Conservation (phyloP, 2,888 invertebrate species). For the Trichacis sp. region DNA sequence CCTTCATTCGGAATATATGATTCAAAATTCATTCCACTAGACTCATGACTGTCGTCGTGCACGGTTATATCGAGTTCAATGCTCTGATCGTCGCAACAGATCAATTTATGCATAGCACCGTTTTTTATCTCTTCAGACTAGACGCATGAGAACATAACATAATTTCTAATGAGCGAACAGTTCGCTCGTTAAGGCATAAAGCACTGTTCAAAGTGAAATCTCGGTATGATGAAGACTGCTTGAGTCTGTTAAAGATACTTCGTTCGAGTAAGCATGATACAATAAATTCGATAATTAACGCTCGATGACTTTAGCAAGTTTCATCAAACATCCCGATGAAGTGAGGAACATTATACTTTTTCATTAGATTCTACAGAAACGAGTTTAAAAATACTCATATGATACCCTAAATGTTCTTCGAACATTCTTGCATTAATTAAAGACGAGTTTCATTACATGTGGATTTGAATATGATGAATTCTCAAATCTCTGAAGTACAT, state of each 20-base stretch:
- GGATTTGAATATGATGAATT: too few relatives aligned
- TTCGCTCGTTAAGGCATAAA: conserved; percentile 32
- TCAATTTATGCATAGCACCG: conserved; percentile 20
- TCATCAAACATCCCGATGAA: background rate
- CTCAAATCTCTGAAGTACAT: too few relatives aligned
- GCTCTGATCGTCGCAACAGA: background rate
- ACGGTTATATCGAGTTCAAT: background rate
- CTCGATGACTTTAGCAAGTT: conserved; percentile 10
- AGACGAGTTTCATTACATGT: background rate
- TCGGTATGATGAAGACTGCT: conserved; percentile 31
- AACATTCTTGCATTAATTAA: too few relatives aligned
- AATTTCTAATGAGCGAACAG: conserved; percentile 41
- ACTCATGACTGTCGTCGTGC: too few relatives aligned
- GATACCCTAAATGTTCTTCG: too few relatives aligned
- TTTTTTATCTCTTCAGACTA: conserved; percentile 20
- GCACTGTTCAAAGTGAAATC: conserved; percentile 36
- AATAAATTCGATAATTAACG: conserved; percentile 37
- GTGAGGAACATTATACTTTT: too few relatives aligned
- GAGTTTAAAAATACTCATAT: too few relatives aligned
- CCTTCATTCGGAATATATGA: too few relatives aligned
- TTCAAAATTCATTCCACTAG: too few relatives aligned
- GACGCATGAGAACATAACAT: conserved; percentile 25
- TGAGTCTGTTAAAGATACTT: conserved; percentile 27
- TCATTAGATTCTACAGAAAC: too few relatives aligned
- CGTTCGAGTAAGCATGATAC: conserved; percentile 35